These are phyloP conservation scores for Strix uralensis DNA, from an alignment of 2,113 vertebrate species.

Conservation along the genomic window DNA sequence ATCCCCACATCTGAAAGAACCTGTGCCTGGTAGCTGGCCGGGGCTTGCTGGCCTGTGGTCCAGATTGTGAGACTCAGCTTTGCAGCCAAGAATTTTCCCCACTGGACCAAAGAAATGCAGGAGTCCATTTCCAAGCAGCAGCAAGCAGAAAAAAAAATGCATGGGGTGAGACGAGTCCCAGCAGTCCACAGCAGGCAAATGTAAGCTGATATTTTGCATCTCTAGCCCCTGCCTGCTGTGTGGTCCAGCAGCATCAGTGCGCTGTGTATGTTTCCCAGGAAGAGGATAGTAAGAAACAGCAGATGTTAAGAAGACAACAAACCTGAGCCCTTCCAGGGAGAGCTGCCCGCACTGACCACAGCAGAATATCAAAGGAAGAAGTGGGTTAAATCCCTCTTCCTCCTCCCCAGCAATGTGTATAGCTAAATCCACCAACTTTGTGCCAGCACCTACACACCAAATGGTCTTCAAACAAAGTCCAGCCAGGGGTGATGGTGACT, in stretches of 20 bases:
- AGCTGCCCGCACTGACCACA: not conserved
- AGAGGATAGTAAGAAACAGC: not conserved
- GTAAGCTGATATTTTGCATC: not conserved
- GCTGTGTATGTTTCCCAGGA: not conserved
- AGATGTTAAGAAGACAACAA: not conserved
- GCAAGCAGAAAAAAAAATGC: not conserved
- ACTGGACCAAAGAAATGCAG: constrained; percentile 18
- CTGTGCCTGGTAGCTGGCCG: not conserved
- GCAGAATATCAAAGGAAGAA: not conserved
- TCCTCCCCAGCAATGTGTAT: fast-evolving
- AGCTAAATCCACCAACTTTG: fast-evolving
- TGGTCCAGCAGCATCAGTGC: not conserved
- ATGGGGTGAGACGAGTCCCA: not conserved
- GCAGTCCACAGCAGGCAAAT: not conserved
- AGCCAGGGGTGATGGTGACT: not conserved
- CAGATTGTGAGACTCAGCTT: not conserved
- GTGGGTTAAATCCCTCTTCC: not conserved
- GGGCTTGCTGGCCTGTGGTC: not conserved
- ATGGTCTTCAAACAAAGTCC: not conserved
- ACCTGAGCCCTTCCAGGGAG: not conserved
- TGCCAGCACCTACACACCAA: not conserved
- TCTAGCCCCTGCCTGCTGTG: not conserved
- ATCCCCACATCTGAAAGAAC: not conserved
- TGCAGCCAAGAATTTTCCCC: constrained; percentile 27
- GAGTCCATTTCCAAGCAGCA: not conserved